A percentile compares a stretch with the other conserved stretches of the same genome.
phyloP scores from a whole-genome alignment of 2,888 invertebrate species.

The Ecdyonurus torrentis region DNA sequence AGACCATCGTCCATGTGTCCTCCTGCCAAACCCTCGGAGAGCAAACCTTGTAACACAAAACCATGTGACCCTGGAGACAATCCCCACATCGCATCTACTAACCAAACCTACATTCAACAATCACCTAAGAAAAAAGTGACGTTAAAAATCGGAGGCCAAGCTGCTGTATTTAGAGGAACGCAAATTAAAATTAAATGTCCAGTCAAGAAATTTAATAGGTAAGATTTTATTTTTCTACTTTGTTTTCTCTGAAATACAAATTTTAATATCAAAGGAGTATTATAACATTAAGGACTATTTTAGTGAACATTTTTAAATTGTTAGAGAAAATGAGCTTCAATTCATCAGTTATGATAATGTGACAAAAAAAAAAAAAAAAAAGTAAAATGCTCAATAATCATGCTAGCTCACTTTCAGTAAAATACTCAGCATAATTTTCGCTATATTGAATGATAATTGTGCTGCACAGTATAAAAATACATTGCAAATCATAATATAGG shows the following conservation, averaged over 20 bases:
- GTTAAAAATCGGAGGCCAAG: slow-evolving; percentile 78
- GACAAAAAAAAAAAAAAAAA: background rate
- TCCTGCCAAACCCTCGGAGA: slow-evolving; percentile 52
- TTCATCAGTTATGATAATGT: no score
- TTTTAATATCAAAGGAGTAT: background rate
- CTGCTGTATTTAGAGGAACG: slow-evolving; percentile 78
- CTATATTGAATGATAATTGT: no score
- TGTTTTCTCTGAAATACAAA: background rate
- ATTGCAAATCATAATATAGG: no score
- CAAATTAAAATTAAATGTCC: slow-evolving; percentile 90
- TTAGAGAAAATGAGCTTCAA: background rate
- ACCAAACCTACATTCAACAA: slow-evolving; percentile 62
- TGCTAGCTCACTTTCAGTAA: no score
- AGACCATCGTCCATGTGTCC: slow-evolving; percentile 60
- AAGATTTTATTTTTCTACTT: slow-evolving; percentile 14
- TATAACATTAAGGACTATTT: no score
- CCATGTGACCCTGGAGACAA: slow-evolving; percentile 56
- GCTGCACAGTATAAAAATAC: no score
- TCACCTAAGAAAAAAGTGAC: slow-evolving; percentile 67
- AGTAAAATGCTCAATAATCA: no score
- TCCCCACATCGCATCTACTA: slow-evolving; percentile 58
- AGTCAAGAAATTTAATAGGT: slow-evolving; percentile 52
- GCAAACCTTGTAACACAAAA: slow-evolving; percentile 72
- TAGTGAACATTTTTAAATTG: background rate
- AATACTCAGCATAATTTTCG: no score